Conservation (phyloP, 2,113 vertebrate species). For the Tenrec ecaudatus region DNA sequence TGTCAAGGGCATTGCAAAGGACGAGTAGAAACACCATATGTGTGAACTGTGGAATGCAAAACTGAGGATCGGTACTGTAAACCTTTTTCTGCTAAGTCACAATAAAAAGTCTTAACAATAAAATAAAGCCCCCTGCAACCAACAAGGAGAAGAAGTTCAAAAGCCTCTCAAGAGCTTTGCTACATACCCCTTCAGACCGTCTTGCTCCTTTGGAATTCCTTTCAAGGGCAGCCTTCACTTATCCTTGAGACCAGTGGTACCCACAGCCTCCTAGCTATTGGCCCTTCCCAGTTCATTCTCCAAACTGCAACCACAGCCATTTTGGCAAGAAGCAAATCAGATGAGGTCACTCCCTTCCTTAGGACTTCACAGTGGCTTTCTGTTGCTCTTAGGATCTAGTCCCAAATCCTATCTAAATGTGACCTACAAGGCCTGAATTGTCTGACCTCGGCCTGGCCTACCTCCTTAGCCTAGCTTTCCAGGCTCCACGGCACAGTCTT, state of each 20-base stretch:
- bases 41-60: too few relatives aligned
- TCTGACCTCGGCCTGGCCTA: slow-evolving; percentile 29
- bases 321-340: slow-evolving; percentile 1
- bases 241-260: slow-evolving; percentile 23
- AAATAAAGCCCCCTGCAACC: slow-evolving; percentile 1
- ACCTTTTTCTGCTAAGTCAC: too few relatives aligned
- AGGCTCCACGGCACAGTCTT: background rate
- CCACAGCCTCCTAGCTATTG: background rate
- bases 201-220: slow-evolving; percentile 42
- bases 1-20: too few relatives aligned
- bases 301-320: slow-evolving; percentile 13
- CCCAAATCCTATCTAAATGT: slow-evolving; percentile 3
- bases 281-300: background rate
- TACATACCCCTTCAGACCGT: background rate
- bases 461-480: background rate
- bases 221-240: slow-evolving; percentile 19
- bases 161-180: slow-evolving; percentile 14
- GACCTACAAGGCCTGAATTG: slow-evolving; percentile 19
- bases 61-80: too few relatives aligned
- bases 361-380: slow-evolving; percentile 18
- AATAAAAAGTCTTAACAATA: too few relatives aligned
- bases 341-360: slow-evolving; percentile 23
- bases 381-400: background rate
- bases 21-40: too few relatives aligned
- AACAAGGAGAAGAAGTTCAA: slow-evolving; percentile 49